Base-by-base conservation (phyloP, 2,888 invertebrate genomes). In the Cheilosia urbana region DNA sequence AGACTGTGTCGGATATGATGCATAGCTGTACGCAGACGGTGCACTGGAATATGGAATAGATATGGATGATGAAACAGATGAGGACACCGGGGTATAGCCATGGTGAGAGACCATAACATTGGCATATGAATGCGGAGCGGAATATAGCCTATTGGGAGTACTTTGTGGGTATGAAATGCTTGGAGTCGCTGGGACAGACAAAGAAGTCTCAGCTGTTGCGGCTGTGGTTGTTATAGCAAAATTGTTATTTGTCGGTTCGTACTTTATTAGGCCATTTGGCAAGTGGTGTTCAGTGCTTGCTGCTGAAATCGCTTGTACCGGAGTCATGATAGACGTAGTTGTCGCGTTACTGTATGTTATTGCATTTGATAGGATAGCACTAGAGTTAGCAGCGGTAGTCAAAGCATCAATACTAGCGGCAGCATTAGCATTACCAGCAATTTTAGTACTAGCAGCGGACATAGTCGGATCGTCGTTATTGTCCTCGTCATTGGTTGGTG, bases 31-130 rank as follows among this genome's bases (percentile, higher is more conserved):
- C 4, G 87, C 88, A 30, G 85, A 82, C 68, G 89, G 27, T 19
- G 84, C 65, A 17, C 79, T 57, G 79, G 87, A 87, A 88, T 87
- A 81, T 77, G 88, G 88, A 84, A 88, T 88, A 87, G 66, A 87
- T 68, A 88, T 87, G 24, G 89, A 87, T 75, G 90, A 89, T 17
- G 89, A 85, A 76, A 89, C 85, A 62, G 88, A 83, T 87, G 78
- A 89, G 72, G 82, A 88, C 78, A 83, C 76, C 37, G 80, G 78
- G 2, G 82, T 83, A n/a, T 87, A 85, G 3, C 78, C 68, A 45
- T 73, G 78, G 40, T 83, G 80, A 15, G 85, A 68, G 17, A 79
- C 84, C 47, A 79, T 75, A 1, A 77, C 81, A 66, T 83, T 83
- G 37, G 72, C 73, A 15, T 80, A 87, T 21, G 87, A 84, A 58